Percentiles rank a stretch among this genome's conserved stretches.
phyloP scores from a whole-genome alignment of 2,888 invertebrate species.

The Copidosoma aretas region DNA sequence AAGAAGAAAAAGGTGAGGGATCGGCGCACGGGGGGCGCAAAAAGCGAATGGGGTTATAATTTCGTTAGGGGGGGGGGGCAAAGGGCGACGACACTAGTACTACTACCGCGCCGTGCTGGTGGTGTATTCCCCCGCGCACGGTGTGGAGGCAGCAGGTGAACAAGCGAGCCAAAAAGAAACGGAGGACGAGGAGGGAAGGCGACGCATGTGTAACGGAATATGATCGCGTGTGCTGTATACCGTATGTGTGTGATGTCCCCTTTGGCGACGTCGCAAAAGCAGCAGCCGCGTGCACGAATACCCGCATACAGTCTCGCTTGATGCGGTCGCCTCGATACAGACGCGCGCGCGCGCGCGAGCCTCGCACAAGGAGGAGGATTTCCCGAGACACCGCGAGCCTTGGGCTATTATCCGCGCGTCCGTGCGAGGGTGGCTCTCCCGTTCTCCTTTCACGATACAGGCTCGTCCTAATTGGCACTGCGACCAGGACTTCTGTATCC shows the following conservation, averaged over 20 bases:
- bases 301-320: no score
- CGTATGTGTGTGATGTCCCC: background rate
- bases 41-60: conserved; percentile 22
- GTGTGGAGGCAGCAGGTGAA: background rate
- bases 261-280: background rate
- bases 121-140: conserved; percentile 7
- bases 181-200: background rate
- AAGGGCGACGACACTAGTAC: background rate
- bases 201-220: background rate
- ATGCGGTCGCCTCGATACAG: background rate
- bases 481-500: no score
- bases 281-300: background rate
- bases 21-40: background rate
- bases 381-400: no score
- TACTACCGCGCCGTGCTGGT: background rate
- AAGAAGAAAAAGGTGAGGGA: no score
- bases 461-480: no score
- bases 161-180: background rate
- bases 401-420: no score
- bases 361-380: no score
- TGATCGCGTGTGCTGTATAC: background rate
- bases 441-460: no score
- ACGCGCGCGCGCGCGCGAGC: background rate
- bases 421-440: no score
- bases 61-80: conserved; percentile 5